Conservation (phyloP, 2,113 vertebrate species). For the Protobothrops mucrosquamatus region DNA sequence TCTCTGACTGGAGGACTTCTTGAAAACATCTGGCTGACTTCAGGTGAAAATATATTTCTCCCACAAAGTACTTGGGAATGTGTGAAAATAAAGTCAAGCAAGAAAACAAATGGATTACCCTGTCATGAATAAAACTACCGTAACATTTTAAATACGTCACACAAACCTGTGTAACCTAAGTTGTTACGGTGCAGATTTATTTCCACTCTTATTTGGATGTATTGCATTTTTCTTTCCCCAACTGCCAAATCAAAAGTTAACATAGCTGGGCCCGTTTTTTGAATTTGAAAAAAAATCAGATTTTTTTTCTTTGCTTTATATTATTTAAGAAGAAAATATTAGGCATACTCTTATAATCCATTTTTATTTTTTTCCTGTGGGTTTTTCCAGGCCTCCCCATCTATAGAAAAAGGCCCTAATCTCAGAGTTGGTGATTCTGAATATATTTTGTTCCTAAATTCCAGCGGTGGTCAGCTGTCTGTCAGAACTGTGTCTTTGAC, state of each 20-base stretch:
- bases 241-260: too few relatives aligned
- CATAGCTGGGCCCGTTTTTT: too few relatives aligned
- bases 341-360: neutral
- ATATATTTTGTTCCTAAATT: neutral
- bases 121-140: neutral
- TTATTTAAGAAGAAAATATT: neutral
- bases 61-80: neutral
- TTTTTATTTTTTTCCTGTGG: neutral
- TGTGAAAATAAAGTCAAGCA: neutral
- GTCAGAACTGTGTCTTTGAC: conserved; percentile 6
- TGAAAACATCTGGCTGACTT: neutral
- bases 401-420: neutral
- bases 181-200: neutral
- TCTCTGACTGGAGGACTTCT: neutral
- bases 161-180: neutral
- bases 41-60: neutral
- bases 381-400: neutral
- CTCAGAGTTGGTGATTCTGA: neutral
- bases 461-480: conserved; percentile 40
- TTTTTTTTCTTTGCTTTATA: neutral
- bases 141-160: neutral
- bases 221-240: neutral
- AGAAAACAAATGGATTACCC: neutral
- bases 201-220: neutral
- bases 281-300: too few relatives aligned